Percentiles rank a stretch among this genome's conserved stretches.
These are phyloP conservation scores for Clarias batrachus DNA, from an alignment of 2,113 vertebrate species.

Conservation along the genomic window DNA sequence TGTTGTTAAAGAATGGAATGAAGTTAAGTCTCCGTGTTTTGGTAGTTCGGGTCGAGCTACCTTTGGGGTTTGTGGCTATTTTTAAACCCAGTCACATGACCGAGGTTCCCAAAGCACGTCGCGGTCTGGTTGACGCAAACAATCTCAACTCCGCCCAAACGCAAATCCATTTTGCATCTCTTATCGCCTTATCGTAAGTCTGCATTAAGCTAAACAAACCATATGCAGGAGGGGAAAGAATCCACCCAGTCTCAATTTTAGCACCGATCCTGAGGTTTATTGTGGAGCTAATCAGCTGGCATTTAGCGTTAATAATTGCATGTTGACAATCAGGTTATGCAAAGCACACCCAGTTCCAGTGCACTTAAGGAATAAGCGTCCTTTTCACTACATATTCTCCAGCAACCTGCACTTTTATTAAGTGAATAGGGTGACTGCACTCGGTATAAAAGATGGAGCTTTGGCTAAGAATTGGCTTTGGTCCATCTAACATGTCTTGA, in stretches of 20 bases:
- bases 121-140: background rate
- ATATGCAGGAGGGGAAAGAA: background rate
- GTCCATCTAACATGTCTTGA: background rate
- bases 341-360: background rate
- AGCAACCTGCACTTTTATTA: background rate
- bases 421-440: background rate
- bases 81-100: background rate
- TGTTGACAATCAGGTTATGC: conserved; percentile 32
- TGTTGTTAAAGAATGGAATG: conserved; percentile 22
- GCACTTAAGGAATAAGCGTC: background rate
- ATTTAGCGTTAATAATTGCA: background rate
- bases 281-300: background rate
- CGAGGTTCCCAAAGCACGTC: background rate
- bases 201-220: conserved; percentile 2
- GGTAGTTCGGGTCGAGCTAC: background rate
- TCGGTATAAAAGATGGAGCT: background rate
- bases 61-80: conserved; percentile 1
- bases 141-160: conserved; percentile 25
- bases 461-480: background rate
- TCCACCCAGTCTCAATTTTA: background rate
- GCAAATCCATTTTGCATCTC: background rate
- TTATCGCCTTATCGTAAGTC: conserved; percentile 1
- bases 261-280: background rate
- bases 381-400: background rate
- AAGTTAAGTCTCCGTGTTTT: conserved; percentile 6